Evolutionary conservation across 2,888 invertebrate genomes (phyloP).

Genomic region (Syrphus vitripennis): DNA sequence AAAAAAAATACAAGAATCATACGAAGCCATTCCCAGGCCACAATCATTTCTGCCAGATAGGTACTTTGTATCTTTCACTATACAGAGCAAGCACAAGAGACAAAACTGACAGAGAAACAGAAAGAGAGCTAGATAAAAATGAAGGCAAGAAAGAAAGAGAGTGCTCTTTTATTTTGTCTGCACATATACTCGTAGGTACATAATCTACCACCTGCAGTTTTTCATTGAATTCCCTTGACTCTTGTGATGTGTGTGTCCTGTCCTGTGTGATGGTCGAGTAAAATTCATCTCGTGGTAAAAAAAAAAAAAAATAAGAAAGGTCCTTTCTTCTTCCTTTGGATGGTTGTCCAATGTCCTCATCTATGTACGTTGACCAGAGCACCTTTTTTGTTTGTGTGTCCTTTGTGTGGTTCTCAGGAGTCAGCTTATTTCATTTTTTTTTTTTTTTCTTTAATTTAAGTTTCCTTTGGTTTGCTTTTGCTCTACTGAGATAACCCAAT

Average conservation of each 20-base stretch:
- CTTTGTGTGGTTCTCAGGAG: conserved; percentile 36
- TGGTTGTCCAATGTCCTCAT: background rate
- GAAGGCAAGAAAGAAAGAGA: background rate
- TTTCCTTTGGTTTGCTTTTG: conserved; percentile 9
- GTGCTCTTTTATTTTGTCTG: conserved; percentile 22
- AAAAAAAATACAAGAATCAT: conserved; percentile 14
- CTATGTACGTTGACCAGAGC: conserved; percentile 29
- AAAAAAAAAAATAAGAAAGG: too few species aligned
- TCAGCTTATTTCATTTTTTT: conserved; percentile 1
- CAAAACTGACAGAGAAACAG: background rate
- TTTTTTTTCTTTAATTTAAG: background rate
- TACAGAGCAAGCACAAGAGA: background rate
- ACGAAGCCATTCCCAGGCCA: conserved; percentile 49
- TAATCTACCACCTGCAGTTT: conserved; percentile 62
- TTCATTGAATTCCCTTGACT: conserved; percentile 43
- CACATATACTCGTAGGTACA: background rate
- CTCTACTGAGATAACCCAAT: conserved; percentile 49
- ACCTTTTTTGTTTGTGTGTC: conserved; percentile 1
- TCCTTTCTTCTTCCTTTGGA: background rate
- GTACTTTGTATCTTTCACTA: conserved; percentile 58
- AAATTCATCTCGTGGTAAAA: conserved; percentile 46
- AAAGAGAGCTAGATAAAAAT: too few species aligned
- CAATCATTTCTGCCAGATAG: conserved; percentile 54
- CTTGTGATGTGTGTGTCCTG: background rate
- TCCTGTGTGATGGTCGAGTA: background rate